phyloP scores from a whole-genome alignment of 2,888 invertebrate genomes.

The Diadromus collaris region DNA sequence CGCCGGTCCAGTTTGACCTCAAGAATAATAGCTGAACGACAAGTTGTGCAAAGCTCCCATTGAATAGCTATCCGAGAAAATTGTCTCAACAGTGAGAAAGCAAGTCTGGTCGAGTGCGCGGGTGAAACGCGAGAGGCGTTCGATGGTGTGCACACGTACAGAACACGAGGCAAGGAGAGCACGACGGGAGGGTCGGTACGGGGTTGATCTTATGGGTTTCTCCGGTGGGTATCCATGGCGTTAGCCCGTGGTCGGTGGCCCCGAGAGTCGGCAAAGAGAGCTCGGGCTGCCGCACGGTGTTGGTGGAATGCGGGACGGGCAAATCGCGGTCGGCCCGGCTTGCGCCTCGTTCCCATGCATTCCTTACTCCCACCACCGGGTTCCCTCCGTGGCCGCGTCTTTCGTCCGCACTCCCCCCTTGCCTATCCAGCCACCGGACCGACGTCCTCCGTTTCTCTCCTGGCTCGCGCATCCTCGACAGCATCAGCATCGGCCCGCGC shows the following conservation, averaged over 20 bases:
- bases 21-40: conserved; percentile 8
- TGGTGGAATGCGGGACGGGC: conserved; percentile 73
- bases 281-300: conserved; percentile 65
- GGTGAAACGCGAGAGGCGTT: not conserved
- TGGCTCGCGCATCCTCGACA: conserved; percentile 56
- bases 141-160: not conserved
- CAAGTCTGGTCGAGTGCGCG: not conserved
- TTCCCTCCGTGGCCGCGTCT: conserved; percentile 33
- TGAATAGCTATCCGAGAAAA: conserved; percentile 8
- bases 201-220: conserved; percentile 73
- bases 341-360: conserved; percentile 79
- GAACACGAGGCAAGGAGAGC: conserved; percentile 30
- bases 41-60: not conserved
- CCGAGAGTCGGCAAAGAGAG: conserved; percentile 71
- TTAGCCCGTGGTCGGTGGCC: conserved; percentile 78
- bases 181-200: conserved; percentile 67
- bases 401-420: conserved; percentile 45
- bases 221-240: conserved; percentile 72
- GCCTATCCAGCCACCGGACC: conserved; percentile 45
- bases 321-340: conserved; percentile 80
- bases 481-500: conserved; percentile 58
- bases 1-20: not conserved
- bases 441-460: conserved; percentile 68
- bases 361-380: conserved; percentile 74
- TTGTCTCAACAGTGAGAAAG: conserved; percentile 13